Conservation (phyloP, 2,888 invertebrate species). For the Anthrax anthrax region DNA sequence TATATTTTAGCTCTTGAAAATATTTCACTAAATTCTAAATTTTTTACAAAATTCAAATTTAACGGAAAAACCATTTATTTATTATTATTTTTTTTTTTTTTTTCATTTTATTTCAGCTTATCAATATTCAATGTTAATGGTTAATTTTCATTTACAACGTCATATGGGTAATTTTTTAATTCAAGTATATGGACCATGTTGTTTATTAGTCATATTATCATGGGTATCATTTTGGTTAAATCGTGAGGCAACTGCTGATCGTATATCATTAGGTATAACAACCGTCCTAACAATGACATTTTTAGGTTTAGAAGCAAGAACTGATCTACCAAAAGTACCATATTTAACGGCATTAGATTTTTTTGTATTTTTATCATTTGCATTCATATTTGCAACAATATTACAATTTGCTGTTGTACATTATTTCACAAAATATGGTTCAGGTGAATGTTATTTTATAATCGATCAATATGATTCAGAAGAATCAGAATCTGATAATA, state of each 20-base stretch:
- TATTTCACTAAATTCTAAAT: too few species aligned
- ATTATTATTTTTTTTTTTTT: neutral
- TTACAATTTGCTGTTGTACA: conserved; percentile 75
- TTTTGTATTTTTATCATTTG: conserved; percentile 68
- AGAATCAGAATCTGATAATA: conserved; percentile 43
- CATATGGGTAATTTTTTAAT: conserved; percentile 79
- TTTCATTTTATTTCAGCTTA: conserved; percentile 32
- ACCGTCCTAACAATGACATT: conserved; percentile 78
- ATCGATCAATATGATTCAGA: conserved; percentile 44
- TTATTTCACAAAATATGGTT: conserved; percentile 72
- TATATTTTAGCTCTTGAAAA: too few species aligned
- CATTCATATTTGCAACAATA: conserved; percentile 66
- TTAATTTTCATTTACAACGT: conserved; percentile 61
- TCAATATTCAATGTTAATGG: conserved; percentile 55
- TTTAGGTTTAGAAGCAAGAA: conserved; percentile 61
- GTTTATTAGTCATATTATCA: conserved; percentile 66
- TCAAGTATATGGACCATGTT: conserved; percentile 75
- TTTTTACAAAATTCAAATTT: too few species aligned
- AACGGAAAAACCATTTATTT: too few species aligned
- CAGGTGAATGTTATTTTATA: conserved; percentile 62
- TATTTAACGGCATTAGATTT: conserved; percentile 78
- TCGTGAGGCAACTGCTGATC: conserved; percentile 66
- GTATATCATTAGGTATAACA: conserved; percentile 68
- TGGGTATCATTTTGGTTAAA: conserved; percentile 83
- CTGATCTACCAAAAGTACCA: conserved; percentile 69